Conservation (phyloP, 2,888 invertebrate species). For the Sipha maydis region DNA sequence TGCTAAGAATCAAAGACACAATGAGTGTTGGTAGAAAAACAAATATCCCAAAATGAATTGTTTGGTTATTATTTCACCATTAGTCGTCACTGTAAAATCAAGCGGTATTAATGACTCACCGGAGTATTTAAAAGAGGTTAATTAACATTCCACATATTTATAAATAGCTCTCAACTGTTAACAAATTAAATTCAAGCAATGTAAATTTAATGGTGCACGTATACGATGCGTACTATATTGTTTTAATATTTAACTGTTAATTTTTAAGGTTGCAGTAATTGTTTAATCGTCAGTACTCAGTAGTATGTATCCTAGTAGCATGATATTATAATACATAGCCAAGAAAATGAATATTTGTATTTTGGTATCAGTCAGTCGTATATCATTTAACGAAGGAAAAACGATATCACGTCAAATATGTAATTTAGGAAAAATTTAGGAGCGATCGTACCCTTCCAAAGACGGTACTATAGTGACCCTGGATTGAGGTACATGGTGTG, state of each 20-base stretch:
- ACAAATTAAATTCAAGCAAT: conserved; percentile 12
- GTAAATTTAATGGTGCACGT: background rate
- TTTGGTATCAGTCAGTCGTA: no score
- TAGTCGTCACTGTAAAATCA: conserved; percentile 16
- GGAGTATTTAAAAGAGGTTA: conserved; percentile 28
- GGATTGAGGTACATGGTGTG: no score
- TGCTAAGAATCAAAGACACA: background rate
- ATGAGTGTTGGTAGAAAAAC: background rate
- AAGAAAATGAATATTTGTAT: no score
- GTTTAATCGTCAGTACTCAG: no score
- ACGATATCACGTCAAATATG: no score
- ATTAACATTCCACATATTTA: conserved; percentile 54
- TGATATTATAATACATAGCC: no score
- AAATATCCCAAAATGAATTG: conserved; percentile 28
- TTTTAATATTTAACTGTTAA: conserved; percentile 6
- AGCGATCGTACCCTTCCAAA: no score
- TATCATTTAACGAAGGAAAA: no score
- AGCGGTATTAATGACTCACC: conserved; percentile 26
- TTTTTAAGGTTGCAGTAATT: background rate
- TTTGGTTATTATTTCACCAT: conserved; percentile 34
- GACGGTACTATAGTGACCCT: no score
- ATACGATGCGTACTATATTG: background rate
- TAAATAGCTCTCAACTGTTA: conserved; percentile 31
- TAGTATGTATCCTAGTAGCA: no score
- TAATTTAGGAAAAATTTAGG: no score